Percentiles rank a stretch among this genome's conserved stretches.
Conservation (phyloP, 2,797 vertebrate species). For the Tolypeutes matacus region DNA sequence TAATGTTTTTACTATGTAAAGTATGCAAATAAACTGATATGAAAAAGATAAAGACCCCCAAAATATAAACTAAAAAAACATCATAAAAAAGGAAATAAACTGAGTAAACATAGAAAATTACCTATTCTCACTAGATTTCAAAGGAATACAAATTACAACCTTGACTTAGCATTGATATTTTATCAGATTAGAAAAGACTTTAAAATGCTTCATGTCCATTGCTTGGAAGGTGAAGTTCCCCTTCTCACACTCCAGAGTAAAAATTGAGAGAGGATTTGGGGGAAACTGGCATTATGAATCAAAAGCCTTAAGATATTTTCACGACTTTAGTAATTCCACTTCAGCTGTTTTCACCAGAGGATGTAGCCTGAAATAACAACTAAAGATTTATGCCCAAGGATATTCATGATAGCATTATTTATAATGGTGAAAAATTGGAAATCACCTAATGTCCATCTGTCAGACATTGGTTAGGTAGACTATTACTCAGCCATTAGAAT, state of each 20-base stretch:
- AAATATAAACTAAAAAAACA: conserved; percentile 9
- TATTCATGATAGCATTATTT: conserved; percentile 59
- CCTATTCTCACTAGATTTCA: conserved; percentile 41
- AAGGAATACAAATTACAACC: conserved; percentile 51
- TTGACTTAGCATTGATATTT: neutral
- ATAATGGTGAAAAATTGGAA: conserved; percentile 71
- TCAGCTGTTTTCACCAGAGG: neutral
- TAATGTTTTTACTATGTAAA: conserved; percentile 13
- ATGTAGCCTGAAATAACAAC: conserved; percentile 42
- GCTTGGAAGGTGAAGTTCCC: neutral
- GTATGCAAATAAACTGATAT: neutral
- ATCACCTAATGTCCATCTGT: conserved; percentile 61
- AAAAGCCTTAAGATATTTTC: conserved; percentile 24
- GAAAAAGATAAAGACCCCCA: neutral
- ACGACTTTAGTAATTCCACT: neutral
- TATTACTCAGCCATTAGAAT: conserved; percentile 69
- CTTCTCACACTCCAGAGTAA: neutral
- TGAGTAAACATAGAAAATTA: neutral
- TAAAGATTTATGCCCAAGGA: conserved; percentile 54
- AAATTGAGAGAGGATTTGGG: neutral
- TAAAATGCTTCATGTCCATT: neutral
- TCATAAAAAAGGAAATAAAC: neutral
- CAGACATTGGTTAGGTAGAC: conserved; percentile 66
- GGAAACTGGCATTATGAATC: neutral
- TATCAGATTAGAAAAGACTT: neutral